Conservation (phyloP, 1,140 invertebrate genomes). For the Saccostrea echinata region DNA sequence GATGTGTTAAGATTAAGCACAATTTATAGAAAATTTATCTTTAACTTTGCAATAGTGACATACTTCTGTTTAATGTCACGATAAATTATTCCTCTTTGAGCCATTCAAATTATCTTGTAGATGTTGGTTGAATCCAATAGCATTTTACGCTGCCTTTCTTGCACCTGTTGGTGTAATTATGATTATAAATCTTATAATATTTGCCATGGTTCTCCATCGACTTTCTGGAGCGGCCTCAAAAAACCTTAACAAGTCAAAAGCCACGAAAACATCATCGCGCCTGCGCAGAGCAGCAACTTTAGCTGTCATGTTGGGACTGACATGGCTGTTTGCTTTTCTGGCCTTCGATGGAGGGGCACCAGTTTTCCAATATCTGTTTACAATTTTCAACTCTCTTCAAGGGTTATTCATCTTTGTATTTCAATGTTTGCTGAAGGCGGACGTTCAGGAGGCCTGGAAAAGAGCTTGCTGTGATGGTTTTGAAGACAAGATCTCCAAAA, state of each 20-base stretch:
- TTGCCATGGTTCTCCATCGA: slow-evolving; percentile 79
- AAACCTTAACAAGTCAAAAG: slow-evolving; percentile 69
- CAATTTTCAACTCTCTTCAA: slow-evolving; percentile 81
- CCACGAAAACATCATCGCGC: slow-evolving; percentile 70
- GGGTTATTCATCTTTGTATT: slow-evolving; percentile 82
- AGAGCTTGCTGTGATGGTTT: slow-evolving; percentile 26
- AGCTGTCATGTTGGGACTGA: slow-evolving; percentile 82
- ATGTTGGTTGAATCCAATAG: slow-evolving; percentile 76
- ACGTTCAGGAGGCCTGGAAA: slow-evolving; percentile 80
- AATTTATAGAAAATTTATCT: too few relatives aligned
- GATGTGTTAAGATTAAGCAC: too few relatives aligned
- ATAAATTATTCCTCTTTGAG: too few relatives aligned
- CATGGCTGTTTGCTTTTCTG: slow-evolving; percentile 82
- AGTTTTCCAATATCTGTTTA: slow-evolving; percentile 82
- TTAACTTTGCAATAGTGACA: too few relatives aligned
- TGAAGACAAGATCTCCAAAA: slow-evolving; percentile 4
- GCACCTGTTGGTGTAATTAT: slow-evolving; percentile 81
- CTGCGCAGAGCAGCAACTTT: slow-evolving; percentile 81
- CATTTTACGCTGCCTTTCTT: slow-evolving; percentile 80
- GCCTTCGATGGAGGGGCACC: slow-evolving; percentile 80
- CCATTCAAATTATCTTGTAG: slow-evolving; percentile 59
- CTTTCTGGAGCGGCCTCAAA: slow-evolving; percentile 59
- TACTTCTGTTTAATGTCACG: too few relatives aligned
- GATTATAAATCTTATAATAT: slow-evolving; percentile 80
- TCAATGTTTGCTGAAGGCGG: slow-evolving; percentile 80